Evolutionary conservation across 2,113 vertebrate genomes (phyloP).

Genomic region (Cynopterus brachyotis): DNA sequence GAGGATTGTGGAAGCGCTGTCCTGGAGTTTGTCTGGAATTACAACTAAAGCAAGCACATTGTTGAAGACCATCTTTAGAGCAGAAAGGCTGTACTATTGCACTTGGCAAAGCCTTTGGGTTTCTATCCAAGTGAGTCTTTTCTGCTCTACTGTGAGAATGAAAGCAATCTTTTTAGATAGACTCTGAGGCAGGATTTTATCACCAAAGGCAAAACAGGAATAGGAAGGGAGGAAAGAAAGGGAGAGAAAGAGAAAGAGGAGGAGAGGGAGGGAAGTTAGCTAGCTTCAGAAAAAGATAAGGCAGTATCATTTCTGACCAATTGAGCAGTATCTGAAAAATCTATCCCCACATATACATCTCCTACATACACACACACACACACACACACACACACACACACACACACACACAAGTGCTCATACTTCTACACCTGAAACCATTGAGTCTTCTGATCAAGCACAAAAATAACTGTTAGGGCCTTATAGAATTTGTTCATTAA

Average conservation of each 20-base stretch:
- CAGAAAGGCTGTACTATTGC: neutral
- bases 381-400: neutral
- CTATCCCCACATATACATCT: neutral
- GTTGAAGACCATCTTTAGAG: neutral
- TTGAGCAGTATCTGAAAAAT: neutral
- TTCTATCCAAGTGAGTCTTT: neutral
- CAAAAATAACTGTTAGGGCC: neutral
- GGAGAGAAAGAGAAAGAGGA: neutral
- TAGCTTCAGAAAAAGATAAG: neutral
- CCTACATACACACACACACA: neutral
- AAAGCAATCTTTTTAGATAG: neutral
- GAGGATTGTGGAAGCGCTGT: neutral
- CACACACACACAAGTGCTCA: neutral
- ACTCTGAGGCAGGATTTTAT: neutral
- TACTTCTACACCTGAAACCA: neutral
- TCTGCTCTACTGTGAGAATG: neutral
- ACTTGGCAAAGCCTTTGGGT: neutral
- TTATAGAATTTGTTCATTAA: neutral
- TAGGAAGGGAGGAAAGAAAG: neutral
- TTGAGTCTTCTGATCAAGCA: neutral
- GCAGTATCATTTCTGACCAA: neutral
- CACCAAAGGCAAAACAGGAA: neutral
- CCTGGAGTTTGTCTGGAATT: neutral
- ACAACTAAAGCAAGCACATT: neutral
- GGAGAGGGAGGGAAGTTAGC: neutral